Base-by-base conservation (phyloP, 2,113 vertebrate species). In the Pelusios castaneus region DNA sequence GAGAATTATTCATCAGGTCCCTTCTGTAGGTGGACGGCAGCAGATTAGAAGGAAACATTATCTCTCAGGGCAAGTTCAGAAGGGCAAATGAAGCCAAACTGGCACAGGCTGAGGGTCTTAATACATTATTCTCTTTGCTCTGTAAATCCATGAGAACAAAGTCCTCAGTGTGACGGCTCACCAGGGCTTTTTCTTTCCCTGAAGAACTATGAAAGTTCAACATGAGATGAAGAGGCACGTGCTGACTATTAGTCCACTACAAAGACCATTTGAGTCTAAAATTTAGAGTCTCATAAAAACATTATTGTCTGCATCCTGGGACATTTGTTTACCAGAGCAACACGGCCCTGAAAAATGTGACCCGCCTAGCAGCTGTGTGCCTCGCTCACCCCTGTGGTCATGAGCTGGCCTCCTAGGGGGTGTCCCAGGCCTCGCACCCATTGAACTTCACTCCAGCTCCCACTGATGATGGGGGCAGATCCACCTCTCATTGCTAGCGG, bases 241-340 rank as follows among this genome's bases (percentile, higher is more conserved):
- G 99, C 98, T 98, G 97, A 95, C 97, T 98, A 98, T 98, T 98
- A 97, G 98, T 97, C 98, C 97, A 93, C 98, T 97, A 98, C 98
- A 98, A 98, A 98, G 99, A 98, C 97, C 98, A 88, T 98, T 99
- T 99, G 98, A 99, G 98, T 97, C 97, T 97, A 98, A 98, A 97
- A 98, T 99, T 98, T 98, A 97, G 98, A 98, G 98, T 98, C 97
- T 98, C 98, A 99, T 99, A 98, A 99, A 98, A 99, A 99, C 99
- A 99, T 99, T 99, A 99, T 99, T 99, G 99, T 99, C 98, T 97
- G 38, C 90, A 91, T 98, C 97, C 97, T 94, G 96, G 98, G 98
- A 98, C 98, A 98, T 99, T 99, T 98, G 97, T 98, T 98, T 98
- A 98, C 98, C 95, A 96, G 97, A 95, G 97, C 95, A 96, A 98